These are phyloP conservation scores for Micoletzkya japonica DNA, from an alignment of 2,888 invertebrate genomes.

Conservation along the genomic window DNA sequence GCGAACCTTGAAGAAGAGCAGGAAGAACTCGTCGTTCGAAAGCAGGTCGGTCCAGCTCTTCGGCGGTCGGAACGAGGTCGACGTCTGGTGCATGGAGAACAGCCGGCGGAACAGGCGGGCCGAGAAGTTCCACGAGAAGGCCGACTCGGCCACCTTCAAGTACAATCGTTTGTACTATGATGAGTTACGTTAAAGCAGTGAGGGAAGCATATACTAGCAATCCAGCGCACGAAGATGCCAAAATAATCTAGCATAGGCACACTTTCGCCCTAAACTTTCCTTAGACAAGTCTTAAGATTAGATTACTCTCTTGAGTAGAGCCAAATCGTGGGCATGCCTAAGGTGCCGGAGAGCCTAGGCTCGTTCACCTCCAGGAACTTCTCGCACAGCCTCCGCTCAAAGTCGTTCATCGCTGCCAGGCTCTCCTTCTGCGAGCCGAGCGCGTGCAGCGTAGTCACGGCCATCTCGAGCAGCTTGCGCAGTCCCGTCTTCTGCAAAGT, in stretches of 20 bases:
- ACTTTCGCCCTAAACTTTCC: no score
- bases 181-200: background rate
- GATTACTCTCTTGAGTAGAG: no score
- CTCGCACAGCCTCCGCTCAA: constrained; percentile 39
- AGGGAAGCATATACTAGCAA: no score
- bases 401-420: constrained; percentile 38
- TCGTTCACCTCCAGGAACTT: constrained; percentile 48
- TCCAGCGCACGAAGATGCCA: no score
- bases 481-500: constrained; percentile 71
- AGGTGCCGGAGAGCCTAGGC: no score
- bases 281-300: no score
- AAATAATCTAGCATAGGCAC: no score
- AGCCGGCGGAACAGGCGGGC: constrained; percentile 42
- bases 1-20: constrained; percentile 77
- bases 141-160: constrained; percentile 78
- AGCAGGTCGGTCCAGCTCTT: constrained; percentile 78
- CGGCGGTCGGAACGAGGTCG: constrained; percentile 68
- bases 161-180: background rate
- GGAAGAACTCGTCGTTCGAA: constrained; percentile 75
- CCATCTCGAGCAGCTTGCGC: constrained; percentile 79
- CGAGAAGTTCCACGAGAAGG: constrained; percentile 80
- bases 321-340: no score
- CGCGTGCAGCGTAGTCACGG: constrained; percentile 71
- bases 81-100: constrained; percentile 55
- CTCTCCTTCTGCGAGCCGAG: constrained; percentile 41